phyloP scores from a whole-genome alignment of 2,113 vertebrate genomes.

The Eurystomus gularis region DNA sequence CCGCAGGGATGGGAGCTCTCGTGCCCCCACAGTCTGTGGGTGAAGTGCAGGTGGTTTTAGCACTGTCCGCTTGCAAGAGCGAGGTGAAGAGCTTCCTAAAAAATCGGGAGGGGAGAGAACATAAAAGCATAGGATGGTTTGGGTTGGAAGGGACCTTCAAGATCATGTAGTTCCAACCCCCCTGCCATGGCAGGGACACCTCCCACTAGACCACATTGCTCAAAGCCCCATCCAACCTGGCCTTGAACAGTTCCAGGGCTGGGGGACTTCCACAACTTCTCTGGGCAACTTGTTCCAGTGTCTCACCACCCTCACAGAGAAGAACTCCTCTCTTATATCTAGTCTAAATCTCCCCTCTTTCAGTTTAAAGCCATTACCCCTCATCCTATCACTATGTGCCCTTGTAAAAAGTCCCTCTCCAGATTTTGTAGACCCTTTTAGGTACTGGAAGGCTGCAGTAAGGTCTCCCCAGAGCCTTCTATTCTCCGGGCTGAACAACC shows the following conservation, averaged over 20 bases:
- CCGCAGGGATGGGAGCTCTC: neutral
- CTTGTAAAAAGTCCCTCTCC: no score
- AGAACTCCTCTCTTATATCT: neutral
- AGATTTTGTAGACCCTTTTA: neutral
- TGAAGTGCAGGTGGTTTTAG: neutral
- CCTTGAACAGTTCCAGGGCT: neutral
- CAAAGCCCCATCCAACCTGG: neutral
- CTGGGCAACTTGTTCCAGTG: neutral
- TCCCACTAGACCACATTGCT: neutral
- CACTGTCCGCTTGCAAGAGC: neutral
- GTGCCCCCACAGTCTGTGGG: neutral
- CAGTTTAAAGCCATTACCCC: neutral
- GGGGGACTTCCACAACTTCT: no score
- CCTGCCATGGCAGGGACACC: neutral
- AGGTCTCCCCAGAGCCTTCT: neutral
- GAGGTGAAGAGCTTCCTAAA: neutral
- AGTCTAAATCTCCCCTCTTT: neutral
- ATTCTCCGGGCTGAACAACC: neutral
- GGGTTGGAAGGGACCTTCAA: neutral
- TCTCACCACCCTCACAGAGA: neutral
- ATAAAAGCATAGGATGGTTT: neutral
- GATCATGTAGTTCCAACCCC: neutral
- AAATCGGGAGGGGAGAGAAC: neutral
- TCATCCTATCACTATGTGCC: neutral
- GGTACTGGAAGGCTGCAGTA: neutral